These are phyloP conservation scores for Polyommatus iphigenia DNA, from an alignment of 2,888 invertebrate species.

Conservation along the genomic window DNA sequence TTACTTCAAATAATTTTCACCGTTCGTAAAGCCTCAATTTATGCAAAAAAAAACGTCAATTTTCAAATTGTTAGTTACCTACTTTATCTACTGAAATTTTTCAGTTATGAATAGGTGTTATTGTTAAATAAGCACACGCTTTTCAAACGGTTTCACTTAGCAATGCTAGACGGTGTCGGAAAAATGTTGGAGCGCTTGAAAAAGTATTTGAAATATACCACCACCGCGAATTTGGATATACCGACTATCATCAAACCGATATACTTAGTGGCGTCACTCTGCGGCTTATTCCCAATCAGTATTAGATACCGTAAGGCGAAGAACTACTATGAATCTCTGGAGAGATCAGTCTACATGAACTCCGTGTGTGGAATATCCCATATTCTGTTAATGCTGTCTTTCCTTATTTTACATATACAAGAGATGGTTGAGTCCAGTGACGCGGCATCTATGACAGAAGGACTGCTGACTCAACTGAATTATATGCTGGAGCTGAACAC, in stretches of 20 bases:
- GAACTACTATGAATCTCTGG: constrained; percentile 45
- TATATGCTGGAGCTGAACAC: constrained; percentile 56
- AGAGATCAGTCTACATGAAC: constrained; percentile 59
- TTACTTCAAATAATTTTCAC: too few relatives aligned
- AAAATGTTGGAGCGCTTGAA: constrained; percentile 31
- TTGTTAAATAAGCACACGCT: not conserved
- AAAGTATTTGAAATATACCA: constrained; percentile 35
- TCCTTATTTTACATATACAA: constrained; percentile 52
- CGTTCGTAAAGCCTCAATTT: too few relatives aligned
- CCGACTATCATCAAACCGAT: constrained; percentile 44
- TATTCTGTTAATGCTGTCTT: constrained; percentile 48
- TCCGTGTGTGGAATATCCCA: constrained; percentile 51
- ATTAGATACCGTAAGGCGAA: constrained; percentile 43
- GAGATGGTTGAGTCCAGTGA: constrained; percentile 49
- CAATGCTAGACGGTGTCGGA: not conserved
- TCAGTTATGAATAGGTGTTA: not conserved
- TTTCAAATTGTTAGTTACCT: too few relatives aligned
- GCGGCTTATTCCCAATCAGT: constrained; percentile 48
- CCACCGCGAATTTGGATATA: not conserved
- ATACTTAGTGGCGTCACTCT: constrained; percentile 42
- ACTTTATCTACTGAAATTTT: too few relatives aligned
- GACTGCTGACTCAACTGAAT: constrained; percentile 58
- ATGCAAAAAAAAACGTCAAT: too few relatives aligned
- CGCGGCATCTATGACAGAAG: constrained; percentile 50
- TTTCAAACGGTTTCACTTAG: not conserved